These are phyloP conservation scores for Argyrosomus japonicus DNA, from an alignment of 2,113 vertebrate species.

Conservation along the genomic window DNA sequence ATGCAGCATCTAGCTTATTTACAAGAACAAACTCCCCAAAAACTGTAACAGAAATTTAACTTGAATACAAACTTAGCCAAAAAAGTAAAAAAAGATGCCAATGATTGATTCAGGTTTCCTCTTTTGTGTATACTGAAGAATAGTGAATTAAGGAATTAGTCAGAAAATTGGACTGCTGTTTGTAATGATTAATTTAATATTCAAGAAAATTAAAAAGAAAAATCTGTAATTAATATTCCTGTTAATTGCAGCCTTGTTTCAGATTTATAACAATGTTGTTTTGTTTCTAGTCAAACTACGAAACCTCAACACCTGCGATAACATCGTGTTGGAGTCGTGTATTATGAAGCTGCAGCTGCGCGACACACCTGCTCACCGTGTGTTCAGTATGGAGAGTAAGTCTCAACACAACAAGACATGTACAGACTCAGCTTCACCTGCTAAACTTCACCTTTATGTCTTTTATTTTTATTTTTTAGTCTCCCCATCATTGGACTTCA, in stretches of 20 bases:
- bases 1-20: too few species aligned
- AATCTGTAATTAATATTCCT: neutral
- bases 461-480: slow-evolving; percentile 62
- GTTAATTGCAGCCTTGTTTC: neutral
- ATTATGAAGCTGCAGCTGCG: slow-evolving; percentile 88
- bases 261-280: neutral
- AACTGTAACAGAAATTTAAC: too few species aligned
- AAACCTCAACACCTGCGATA: slow-evolving; percentile 91
- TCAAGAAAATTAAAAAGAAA: neutral
- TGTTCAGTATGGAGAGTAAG: slow-evolving; percentile 82
- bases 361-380: slow-evolving; percentile 68
- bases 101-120: too few species aligned
- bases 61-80: too few species aligned
- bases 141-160: too few species aligned
- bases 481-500: slow-evolving; percentile 76
- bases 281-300: slow-evolving; percentile 83
- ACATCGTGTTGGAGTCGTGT: slow-evolving; percentile 94
- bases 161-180: too few species aligned
- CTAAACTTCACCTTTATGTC: neutral
- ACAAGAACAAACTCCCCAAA: too few species aligned
- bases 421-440: neutral
- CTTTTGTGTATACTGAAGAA: too few species aligned
- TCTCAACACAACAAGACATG: neutral
- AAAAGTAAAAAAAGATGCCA: neutral
- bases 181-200: neutral